Base-by-base conservation (phyloP, 2,797 vertebrate species). In the Tadarida brasiliensis region DNA sequence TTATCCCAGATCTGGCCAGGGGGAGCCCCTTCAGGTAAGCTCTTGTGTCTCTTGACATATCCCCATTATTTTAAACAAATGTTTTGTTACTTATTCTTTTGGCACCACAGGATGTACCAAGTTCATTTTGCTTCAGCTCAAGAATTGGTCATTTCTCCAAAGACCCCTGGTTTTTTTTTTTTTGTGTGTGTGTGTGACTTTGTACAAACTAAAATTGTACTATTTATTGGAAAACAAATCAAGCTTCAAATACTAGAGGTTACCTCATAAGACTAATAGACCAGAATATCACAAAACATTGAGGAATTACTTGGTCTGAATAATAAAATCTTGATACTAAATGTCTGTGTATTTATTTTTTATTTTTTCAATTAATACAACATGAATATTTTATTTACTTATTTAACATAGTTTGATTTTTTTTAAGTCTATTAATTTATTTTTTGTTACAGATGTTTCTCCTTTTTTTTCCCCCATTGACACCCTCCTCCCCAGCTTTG, bases 81-180 rank as follows among this genome's bases (percentile, higher is more conserved):
- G 68, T 84, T 82, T 81, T 70, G 11, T 81, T 85, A 80, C 51
- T 70, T 92, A 61, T 47, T 91, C 59, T 91, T 91, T 74, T 56
- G 47, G 17, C 3, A 74, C 2, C 39, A 16, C 54, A 76, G 22
- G 19, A 87, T 63, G 3, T 47, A 65, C 22, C 39, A 73, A 51
- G 44, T 57, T 84, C 28, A 19, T 84, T 80, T 73, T 85, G 49
- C 28, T 85, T 14, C 20, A 81, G 57, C 11, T 7, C 19, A n/a
- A 49, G 80, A 74, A 35, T 56, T 28, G 24, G 16, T 63, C 26
- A 33, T 86, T 93, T 94, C 26, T 87, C 76, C 47, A 77, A 65
- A 86, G 54, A 82, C 17, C 14, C 10, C 30, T 77, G 28, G 44
- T 70, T 85, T 24, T 87, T 92, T 54, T n/a, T 15, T n/a, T n/a